phyloP scores from a whole-genome alignment of 2,888 invertebrate species.

The Hyposoter didymator region DNA sequence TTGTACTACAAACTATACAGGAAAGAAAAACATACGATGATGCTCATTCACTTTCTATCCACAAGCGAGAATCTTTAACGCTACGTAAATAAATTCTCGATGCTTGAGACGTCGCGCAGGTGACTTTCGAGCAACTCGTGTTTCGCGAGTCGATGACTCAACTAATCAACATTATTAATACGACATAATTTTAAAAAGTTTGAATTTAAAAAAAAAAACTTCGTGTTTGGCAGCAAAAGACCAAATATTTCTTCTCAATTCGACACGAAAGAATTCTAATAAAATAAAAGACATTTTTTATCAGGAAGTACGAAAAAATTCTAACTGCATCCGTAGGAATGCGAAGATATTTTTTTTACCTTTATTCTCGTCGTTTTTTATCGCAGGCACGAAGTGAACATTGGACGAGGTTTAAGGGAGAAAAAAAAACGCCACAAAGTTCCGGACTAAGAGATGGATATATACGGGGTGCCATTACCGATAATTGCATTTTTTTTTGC shows the following conservation, averaged over 20 bases:
- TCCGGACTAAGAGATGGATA: constrained; percentile 47
- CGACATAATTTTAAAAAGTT: background rate
- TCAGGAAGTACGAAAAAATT: background rate
- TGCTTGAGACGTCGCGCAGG: background rate
- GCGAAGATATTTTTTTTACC: background rate
- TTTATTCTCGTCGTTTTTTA: background rate
- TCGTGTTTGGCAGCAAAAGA: background rate
- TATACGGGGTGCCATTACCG: constrained; percentile 59
- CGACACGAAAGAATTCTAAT: background rate
- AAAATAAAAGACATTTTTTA: background rate
- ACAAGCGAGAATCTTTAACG: constrained; percentile 20
- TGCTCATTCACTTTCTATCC: constrained; percentile 67
- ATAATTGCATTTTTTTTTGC: constrained; percentile 66
- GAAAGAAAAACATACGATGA: constrained; percentile 29
- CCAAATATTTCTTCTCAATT: background rate
- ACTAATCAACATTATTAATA: background rate
- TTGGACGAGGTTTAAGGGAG: background rate
- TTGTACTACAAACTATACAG: constrained; percentile 12
- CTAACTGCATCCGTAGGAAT: background rate
- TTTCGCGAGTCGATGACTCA: constrained; percentile 5
- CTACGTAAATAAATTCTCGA: constrained; percentile 1
- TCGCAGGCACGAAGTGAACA: background rate
- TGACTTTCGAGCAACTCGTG: constrained; percentile 3
- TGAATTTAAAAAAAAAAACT: background rate
- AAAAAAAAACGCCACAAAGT: background rate